Conservation (phyloP, 1,140 invertebrate species). For the Drosophila prosaltans region DNA sequence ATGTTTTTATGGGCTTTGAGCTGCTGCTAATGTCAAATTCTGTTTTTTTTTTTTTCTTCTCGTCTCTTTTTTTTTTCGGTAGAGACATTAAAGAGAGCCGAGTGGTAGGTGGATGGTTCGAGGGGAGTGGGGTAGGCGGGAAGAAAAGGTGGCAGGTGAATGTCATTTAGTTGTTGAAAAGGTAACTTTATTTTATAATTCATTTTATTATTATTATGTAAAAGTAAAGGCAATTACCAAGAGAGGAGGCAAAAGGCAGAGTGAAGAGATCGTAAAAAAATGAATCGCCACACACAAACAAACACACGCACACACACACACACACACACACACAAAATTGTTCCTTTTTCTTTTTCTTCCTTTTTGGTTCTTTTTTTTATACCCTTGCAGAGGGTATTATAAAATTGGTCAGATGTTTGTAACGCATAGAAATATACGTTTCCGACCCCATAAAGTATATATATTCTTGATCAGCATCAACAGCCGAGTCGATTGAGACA, state of each 20-base stretch:
- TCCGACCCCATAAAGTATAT: no score
- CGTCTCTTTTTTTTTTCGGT: constrained; percentile 54
- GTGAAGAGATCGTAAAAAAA: constrained; percentile 50
- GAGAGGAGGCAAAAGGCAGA: constrained; percentile 36
- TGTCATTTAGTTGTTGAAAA: constrained; percentile 68
- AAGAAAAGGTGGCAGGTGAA: constrained; percentile 25
- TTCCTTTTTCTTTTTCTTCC: constrained; percentile 37
- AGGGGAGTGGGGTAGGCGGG: constrained; percentile 1
- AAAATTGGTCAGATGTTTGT: no score
- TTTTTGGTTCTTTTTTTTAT: constrained; percentile 36
- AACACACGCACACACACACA: not conserved
- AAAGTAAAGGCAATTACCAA: constrained; percentile 77
- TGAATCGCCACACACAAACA: constrained; percentile 16
- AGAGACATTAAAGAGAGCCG: constrained; percentile 69
- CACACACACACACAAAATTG: constrained; percentile 41
- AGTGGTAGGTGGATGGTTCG: not conserved
- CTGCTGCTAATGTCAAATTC: constrained; percentile 75
- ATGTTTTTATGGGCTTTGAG: constrained; percentile 76
- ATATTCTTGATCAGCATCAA: no score
- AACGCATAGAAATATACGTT: no score
- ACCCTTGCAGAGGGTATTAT: no score
- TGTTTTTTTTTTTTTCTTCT: constrained; percentile 2
- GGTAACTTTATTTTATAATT: constrained; percentile 81
- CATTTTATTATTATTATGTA: constrained; percentile 80
- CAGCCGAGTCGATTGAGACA: no score